Evolutionary conservation across 2,797 vertebrate genomes (phyloP), one percentile per base, ranked within the genome.

Genomic region (Hydrocynus forskahlii): DNA sequence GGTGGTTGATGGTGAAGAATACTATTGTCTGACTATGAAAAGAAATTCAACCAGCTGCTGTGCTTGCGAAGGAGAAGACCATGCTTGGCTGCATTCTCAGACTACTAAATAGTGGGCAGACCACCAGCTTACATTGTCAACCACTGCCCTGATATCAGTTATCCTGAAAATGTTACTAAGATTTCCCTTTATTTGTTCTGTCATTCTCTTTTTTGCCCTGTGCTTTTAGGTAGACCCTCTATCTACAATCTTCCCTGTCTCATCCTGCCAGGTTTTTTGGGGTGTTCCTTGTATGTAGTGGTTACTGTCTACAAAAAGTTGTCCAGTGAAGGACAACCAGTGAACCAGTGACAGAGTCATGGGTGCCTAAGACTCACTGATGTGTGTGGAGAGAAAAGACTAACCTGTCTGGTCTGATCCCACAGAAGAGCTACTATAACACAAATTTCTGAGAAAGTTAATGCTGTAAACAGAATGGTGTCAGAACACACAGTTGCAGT

Each of bases 1-100:
- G 6, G 25, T 29, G 52, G 19, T 70, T 16, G 12, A 16, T 9
- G 23, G 16, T 38, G 66, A 35, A 66, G 66, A 35, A 66, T 35
- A 38, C 50, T 54, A 66, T 19, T 16, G 14, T 69, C 23, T 2
- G 12, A 54, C 4, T 66, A 1, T 29, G 35, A 50, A n/a, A 17
- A 64, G 48, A 59, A 29, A n/a, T 19, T 14, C 50, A 66, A 21
- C n/a, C 69, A 43, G 25, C 70, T 16, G 16, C 21, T 14, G 48
- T 64, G 50, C 17, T 23, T 74, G 55, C n/a, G 50, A 52, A 19
- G 40, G 13, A 29, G 21, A 57, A 12, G 40, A 60, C 17, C 23
- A 29, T 16, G 50, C 21, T 68, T 78, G 67, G 25, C 55, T 50
- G 7, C 7, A 67, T 55, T 72, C 52, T 16, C 70, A 72, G 50